Evolutionary conservation across 2,888 invertebrate species (phyloP).

Genomic region (Cheilosia soror): DNA sequence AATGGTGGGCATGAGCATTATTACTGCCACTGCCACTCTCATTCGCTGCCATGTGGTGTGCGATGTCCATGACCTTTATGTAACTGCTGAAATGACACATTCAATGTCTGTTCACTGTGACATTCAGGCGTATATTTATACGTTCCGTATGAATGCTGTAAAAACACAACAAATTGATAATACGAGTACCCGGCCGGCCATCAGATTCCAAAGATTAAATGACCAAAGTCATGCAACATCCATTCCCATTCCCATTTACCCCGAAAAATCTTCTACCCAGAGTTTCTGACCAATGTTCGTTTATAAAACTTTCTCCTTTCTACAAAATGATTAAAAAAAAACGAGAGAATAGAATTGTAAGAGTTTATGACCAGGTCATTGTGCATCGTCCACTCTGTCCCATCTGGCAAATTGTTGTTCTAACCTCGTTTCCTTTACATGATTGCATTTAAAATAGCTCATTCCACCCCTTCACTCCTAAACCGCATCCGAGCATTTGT

Average conservation of each 20-base stretch:
- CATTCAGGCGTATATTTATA: neutral
- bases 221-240: conserved; percentile 37
- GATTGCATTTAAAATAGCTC: conserved; percentile 27
- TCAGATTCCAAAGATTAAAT: conserved; percentile 16
- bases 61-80: neutral
- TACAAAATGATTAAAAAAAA: conserved; percentile 29
- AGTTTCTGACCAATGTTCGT: neutral
- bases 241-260: neutral
- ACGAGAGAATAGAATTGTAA: neutral
- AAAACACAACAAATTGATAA: neutral
- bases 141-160: neutral
- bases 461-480: neutral
- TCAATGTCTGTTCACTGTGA: neutral
- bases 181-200: neutral
- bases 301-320: conserved; percentile 23
- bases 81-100: neutral
- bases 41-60: neutral
- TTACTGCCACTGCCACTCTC: neutral
- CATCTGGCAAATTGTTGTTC: conserved; percentile 51
- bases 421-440: conserved; percentile 36
- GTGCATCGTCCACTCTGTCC: conserved; percentile 2
- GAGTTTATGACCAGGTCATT: conserved; percentile 42
- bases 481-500: neutral
- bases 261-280: neutral
- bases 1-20: neutral